Evolutionary conservation across 2,113 vertebrate species (phyloP), one percentile per base, ranked within the genome.

Genomic region (Pollachius pollachius): DNA sequence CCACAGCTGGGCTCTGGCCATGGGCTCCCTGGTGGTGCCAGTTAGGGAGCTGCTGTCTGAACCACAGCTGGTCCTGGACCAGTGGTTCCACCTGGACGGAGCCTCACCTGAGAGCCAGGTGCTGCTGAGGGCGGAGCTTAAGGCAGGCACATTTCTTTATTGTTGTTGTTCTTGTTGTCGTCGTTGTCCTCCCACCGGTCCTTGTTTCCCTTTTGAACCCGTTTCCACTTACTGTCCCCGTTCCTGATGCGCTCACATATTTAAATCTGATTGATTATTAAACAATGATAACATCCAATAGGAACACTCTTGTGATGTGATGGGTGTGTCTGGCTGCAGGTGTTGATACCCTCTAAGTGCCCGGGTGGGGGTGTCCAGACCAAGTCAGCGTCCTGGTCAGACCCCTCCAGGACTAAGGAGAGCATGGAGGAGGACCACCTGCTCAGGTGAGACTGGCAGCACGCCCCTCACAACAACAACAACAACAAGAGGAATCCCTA

Each of bases 101-200:
- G 92, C 91, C n/a, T 88, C 87, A 9, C 80, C 92, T 8, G 80
- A 85, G 79, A 93, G 91, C 73, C 94, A 94, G 82, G 67, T 98
- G 83, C 91, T 97, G 1, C 89, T 98, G 69, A 92, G 93, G 69
- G 90, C 89, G 9, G 93, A 96, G 74, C 91, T 98, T 4, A 93
- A 95, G 91, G 96, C 96, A 18, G 5, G 62, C 52, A 15, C 19
- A 16, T 62, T 3, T 64, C 23, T 34, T 3, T 4, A 52, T 1
- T 41, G 37, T 41, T 41, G 37, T 41, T 41, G 37, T 41, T 41
- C 1, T 41, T 37, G 34, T 48, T 48, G 41, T 48, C 12, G 41
- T 48, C 12, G 41, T 48, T 48, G 41, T 48, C 41, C 11, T 48
- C 41, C 41, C 41, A 48, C 12, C 41, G 8, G 12, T 9, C 41